These are phyloP conservation scores for Heteractis magnifica DNA, from an alignment of 92 coral and sea anemone genomes.

Conservation along the genomic window DNA sequence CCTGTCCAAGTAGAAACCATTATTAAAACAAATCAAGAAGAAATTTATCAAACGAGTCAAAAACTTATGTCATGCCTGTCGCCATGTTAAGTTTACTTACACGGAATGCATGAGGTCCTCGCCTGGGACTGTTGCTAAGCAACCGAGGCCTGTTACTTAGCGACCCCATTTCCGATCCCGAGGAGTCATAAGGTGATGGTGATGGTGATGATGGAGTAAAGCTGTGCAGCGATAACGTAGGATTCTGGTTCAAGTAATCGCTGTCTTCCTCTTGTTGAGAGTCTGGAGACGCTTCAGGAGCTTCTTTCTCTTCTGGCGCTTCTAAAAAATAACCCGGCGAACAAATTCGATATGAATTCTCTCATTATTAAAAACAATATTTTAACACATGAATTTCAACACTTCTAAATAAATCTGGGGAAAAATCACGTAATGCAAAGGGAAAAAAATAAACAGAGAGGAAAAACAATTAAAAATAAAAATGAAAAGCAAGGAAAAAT, in stretches of 20 bases:
- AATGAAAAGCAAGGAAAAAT: no score
- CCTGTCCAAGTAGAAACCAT: no score
- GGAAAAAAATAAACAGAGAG: no score
- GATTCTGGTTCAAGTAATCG: neutral
- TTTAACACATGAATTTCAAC: neutral
- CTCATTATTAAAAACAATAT: no score
- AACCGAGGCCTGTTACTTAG: constrained; percentile 74
- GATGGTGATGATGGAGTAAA: constrained; percentile 14
- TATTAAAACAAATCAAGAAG: no score
- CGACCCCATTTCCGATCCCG: constrained; percentile 53
- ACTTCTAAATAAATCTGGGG: neutral
- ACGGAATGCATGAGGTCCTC: constrained; percentile 74
- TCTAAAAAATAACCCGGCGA: neutral
- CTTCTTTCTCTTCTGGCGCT: neutral
- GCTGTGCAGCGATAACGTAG: neutral
- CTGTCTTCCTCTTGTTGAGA: neutral
- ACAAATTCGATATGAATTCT: no score
- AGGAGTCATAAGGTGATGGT: constrained; percentile 43
- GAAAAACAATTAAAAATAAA: no score
- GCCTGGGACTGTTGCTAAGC: constrained; percentile 83
- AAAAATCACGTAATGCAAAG: neutral
- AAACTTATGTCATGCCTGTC: no score
- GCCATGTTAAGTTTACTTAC: constrained; percentile 34
- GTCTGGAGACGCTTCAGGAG: neutral
- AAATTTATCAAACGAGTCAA: no score